Evolutionary conservation across 1,140 invertebrate species (phyloP).

Genomic region (Philaenus spumarius): DNA sequence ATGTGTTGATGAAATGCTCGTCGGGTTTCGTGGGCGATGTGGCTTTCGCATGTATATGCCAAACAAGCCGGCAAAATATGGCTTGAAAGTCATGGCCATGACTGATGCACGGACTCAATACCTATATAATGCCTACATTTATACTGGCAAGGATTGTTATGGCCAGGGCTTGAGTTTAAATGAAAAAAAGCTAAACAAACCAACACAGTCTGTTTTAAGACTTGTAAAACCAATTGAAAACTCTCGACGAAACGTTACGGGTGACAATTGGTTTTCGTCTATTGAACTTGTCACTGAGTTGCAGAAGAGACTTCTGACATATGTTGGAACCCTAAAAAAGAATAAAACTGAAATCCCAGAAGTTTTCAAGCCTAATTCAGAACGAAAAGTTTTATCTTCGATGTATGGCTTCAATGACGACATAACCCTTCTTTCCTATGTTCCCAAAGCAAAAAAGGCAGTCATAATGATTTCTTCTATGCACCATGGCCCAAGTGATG

Average conservation of each 20-base stretch:
- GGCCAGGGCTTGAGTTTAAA: slow-evolving; percentile 13
- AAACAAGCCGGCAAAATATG: slow-evolving; percentile 42
- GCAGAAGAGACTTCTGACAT: slow-evolving; percentile 29
- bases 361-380: slow-evolving; percentile 24
- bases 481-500: neutral
- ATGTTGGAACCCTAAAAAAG: slow-evolving; percentile 41
- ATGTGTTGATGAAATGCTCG: slow-evolving; percentile 41
- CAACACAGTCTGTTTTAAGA: no score
- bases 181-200: slow-evolving; percentile 26
- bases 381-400: neutral
- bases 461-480: slow-evolving; percentile 5
- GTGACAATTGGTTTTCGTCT: no score
- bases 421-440: slow-evolving; percentile 10
- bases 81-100: slow-evolving; percentile 19
- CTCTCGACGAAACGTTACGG: slow-evolving; percentile 37
- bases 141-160: slow-evolving; percentile 8
- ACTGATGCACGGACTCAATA: slow-evolving; percentile 1
- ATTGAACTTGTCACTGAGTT: slow-evolving; percentile 33
- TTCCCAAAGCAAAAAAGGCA: neutral
- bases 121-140: slow-evolving; percentile 17
- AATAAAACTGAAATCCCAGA: slow-evolving; percentile 40
- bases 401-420: slow-evolving; percentile 22
- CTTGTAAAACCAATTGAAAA: slow-evolving; percentile 31
- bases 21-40: slow-evolving; percentile 37
- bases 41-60: slow-evolving; percentile 41